Percentiles rank a stretch among this genome's conserved stretches.
phyloP scores from a whole-genome alignment of 2,888 invertebrate species.

The Metalampra italica region DNA sequence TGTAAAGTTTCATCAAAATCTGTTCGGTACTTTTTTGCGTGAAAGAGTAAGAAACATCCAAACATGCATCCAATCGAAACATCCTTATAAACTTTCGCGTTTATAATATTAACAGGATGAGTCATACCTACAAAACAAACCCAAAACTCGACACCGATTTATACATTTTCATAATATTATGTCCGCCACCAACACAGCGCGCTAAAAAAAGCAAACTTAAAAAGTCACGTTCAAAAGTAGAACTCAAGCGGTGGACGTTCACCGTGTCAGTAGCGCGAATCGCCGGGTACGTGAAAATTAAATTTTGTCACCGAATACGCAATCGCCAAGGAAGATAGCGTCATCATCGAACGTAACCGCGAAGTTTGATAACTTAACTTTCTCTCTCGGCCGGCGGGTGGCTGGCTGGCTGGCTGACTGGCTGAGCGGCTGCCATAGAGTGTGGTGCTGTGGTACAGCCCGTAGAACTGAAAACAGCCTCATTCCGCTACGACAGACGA shows the following conservation, averaged over 20 bases:
- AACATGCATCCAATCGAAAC: too few species aligned
- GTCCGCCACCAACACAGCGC: too few species aligned
- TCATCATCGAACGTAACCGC: slow-evolving; percentile 74
- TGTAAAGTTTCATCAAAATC: too few species aligned
- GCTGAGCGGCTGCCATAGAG: slow-evolving; percentile 24
- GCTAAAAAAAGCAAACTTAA: background rate
- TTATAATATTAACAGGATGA: too few species aligned
- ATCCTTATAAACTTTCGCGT: too few species aligned
- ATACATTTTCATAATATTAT: background rate
- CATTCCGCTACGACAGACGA: slow-evolving; percentile 57
- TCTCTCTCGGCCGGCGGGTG: slow-evolving; percentile 50
- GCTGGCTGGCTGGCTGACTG: slow-evolving; percentile 13
- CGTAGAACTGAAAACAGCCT: slow-evolving; percentile 32
- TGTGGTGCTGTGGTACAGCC: slow-evolving; percentile 11
- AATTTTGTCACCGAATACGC: slow-evolving; percentile 74
- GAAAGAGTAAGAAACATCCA: too few species aligned
- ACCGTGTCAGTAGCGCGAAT: slow-evolving; percentile 70
- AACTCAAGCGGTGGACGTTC: slow-evolving; percentile 40
- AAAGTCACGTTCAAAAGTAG: slow-evolving; percentile 47
- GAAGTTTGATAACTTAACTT: slow-evolving; percentile 74
- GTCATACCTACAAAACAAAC: too few species aligned
- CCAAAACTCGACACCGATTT: background rate
- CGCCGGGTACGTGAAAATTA: slow-evolving; percentile 54
- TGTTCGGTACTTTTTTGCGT: too few species aligned
- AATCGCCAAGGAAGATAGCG: slow-evolving; percentile 65